phyloP scores from a whole-genome alignment of 1,140 invertebrate species.

The Papilio glaucus region DNA sequence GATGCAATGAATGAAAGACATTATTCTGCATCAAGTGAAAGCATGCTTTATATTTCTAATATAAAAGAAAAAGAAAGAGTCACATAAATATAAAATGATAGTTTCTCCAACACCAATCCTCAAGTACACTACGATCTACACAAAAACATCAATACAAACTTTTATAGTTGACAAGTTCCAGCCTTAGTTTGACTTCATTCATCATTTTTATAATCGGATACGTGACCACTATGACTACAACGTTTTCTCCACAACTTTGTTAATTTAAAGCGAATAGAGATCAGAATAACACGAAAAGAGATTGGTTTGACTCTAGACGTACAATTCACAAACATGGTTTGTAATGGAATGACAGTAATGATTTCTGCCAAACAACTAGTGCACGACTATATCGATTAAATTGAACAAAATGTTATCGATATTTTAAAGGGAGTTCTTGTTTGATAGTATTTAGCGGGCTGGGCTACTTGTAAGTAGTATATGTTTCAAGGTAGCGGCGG shows the following conservation, averaged over 20 bases:
- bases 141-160: slow-evolving; percentile 1
- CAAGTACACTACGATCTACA: neutral
- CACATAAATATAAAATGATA: slow-evolving; percentile 9
- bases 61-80: neutral
- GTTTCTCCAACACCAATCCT: neutral
- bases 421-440: no score
- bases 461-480: no score
- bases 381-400: no score
- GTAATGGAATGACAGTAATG: no score
- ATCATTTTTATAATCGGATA: neutral
- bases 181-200: neutral
- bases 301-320: neutral
- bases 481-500: no score
- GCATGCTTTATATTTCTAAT: neutral
- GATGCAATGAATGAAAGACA: no score
- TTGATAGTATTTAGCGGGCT: no score
- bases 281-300: neutral
- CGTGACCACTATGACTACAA: neutral
- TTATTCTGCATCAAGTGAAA: neutral
- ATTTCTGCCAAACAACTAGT: no score
- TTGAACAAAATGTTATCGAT: no score
- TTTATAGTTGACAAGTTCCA: neutral
- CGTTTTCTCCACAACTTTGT: neutral
- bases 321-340: no score
- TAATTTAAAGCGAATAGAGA: neutral